A percentile compares a stretch with the other conserved stretches of the same genome.
Conservation (phyloP, 2,888 invertebrate genomes). For the Gasteruption jaculator region DNA sequence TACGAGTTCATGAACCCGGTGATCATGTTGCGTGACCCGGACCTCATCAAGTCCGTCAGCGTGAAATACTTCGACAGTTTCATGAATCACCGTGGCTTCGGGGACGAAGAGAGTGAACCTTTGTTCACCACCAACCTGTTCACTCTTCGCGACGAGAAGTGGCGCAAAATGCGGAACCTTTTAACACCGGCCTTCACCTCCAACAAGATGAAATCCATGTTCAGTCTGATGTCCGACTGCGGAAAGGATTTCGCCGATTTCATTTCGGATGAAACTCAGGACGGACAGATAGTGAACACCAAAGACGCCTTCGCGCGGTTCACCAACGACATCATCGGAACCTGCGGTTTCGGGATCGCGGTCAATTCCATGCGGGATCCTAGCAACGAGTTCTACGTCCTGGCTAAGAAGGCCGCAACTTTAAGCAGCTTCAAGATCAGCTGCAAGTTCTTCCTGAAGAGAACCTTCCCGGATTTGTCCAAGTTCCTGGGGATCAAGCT, state of each 20-base stretch:
- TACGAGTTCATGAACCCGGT: constrained; percentile 31
- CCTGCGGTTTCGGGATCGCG: constrained; percentile 36
- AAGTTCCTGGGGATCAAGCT: constrained; percentile 22
- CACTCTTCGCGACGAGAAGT: constrained; percentile 47
- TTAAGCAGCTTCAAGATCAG: constrained; percentile 13
- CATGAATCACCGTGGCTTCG: constrained; percentile 29
- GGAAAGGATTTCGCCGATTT: constrained; percentile 35
- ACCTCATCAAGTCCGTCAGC: constrained; percentile 34
- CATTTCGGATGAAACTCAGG: constrained; percentile 23
- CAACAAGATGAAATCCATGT: constrained; percentile 57
- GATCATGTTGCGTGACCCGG: constrained; percentile 33
- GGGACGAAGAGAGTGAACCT: constrained; percentile 23
- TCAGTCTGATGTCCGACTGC: constrained; percentile 51
- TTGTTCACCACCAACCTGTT: constrained; percentile 30
- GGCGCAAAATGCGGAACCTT: constrained; percentile 54
- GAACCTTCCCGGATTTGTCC: constrained; percentile 11
- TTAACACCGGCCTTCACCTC: constrained; percentile 58
- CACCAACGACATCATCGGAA: constrained; percentile 39
- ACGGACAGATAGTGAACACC: constrained; percentile 27
- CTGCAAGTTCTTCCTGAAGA: constrained; percentile 24
- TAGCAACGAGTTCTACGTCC: constrained; percentile 36
- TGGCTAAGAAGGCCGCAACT: constrained; percentile 27
- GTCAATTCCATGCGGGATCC: constrained; percentile 37
- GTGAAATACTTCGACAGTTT: constrained; percentile 38
- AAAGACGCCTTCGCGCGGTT: constrained; percentile 37